Base-by-base conservation (phyloP, 2,797 vertebrate genomes). In the Sparidentex hasta region DNA sequence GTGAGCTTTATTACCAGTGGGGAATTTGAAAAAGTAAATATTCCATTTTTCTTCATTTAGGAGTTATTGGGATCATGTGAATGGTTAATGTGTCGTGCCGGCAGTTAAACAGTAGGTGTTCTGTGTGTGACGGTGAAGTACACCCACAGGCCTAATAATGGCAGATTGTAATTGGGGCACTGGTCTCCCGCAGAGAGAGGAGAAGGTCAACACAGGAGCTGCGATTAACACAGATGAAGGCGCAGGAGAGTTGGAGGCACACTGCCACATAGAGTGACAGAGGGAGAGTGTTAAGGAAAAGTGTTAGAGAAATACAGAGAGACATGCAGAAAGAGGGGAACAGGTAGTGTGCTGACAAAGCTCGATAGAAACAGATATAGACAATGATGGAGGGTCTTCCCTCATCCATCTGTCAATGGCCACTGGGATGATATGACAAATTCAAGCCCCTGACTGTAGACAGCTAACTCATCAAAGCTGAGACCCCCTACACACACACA, bases 301-400 rank as follows among this genome's bases (percentile, higher is more conserved):
- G 17, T 50, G 61, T 4, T 48, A 57, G 14, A 50, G 56, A 76
- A 82, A 71, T 20, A 41, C 21, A 72, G 21, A 63, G 38, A 41
- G 38, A 54, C 27, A 14, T 1, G 4, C 33, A 57, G 63, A 50
- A 44, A 67, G 56, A 46, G 29, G 21, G 38, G 51, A 47, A 56
- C 25, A 2, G 63, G 52, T 64, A 38, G 52, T 59, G 14, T 52
- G 77, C 59, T 83, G 88, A 84, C 78, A 78, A 55, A 74, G 71
- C 62, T 2, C 27, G 63, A 81, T 43, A 54, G 75, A 66, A 74
- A 77, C 62, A 57, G 61, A 84, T 56, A 57, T 1, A 66, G 82
- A 84, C 76, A 76, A n/a, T 81, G 79, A 90, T 76, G 67, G 84
- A 86, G 74, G 81, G 71, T 74, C 66, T 82, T 70, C 75, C 74